Conservation (phyloP, 2,888 invertebrate species). For the Tenodera sinensis region DNA sequence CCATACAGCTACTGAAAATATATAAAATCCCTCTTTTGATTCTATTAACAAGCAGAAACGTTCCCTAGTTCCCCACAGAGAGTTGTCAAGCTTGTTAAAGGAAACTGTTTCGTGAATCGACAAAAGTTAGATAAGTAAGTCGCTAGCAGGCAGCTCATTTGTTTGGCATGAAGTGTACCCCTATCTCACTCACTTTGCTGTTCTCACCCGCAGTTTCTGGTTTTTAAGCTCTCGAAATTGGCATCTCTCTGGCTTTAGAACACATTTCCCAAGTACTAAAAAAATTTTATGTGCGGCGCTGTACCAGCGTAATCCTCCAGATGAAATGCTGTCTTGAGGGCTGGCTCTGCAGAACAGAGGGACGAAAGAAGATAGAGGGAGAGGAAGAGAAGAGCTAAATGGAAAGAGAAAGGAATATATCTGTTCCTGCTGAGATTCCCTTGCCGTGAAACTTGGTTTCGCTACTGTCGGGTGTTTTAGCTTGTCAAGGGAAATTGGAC, state of each 20-base stretch:
- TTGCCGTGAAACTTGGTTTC: constrained; percentile 20
- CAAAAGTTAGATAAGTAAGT: not conserved
- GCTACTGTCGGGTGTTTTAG: constrained; percentile 21
- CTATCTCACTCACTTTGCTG: not conserved
- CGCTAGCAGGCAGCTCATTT: not conserved
- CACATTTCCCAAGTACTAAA: constrained; percentile 5
- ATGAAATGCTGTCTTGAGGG: constrained; percentile 23
- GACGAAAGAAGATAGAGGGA: not conserved
- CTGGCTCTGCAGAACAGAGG: not conserved
- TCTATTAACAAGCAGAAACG: not conserved
- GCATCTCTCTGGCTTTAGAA: constrained; percentile 4
- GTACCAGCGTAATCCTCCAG: constrained; percentile 22
- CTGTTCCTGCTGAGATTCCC: constrained; percentile 17
- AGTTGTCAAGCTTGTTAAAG: not conserved
- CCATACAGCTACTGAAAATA: not conserved
- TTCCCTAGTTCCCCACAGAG: not conserved
- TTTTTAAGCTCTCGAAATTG: constrained; percentile 7
- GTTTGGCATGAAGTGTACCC: not conserved
- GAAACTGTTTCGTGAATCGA: not conserved
- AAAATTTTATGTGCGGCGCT: constrained; percentile 1
- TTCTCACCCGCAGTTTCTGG: not conserved
- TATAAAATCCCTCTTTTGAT: not conserved
- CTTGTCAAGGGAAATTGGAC: constrained; percentile 29
- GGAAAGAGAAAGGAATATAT: not conserved
- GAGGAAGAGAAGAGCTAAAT: not conserved